These are phyloP conservation scores for Lasiommata megera DNA, from an alignment of 2,888 invertebrate genomes.

Conservation along the genomic window DNA sequence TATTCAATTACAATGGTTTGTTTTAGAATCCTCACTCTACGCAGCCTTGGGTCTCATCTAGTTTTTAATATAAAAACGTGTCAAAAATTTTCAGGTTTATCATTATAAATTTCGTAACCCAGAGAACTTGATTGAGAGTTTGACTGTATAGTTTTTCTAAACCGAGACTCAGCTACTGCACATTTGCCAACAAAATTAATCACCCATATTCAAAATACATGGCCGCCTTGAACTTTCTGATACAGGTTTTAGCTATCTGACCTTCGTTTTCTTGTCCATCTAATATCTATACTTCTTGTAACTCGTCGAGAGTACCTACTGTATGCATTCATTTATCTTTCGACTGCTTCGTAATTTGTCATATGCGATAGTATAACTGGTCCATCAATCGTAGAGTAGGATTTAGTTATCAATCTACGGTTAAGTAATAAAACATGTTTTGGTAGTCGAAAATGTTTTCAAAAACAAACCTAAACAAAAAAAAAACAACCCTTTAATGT, in stretches of 20 bases:
- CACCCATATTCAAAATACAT: conserved; percentile 21
- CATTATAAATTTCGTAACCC: too few relatives aligned
- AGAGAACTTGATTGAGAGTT: too few relatives aligned
- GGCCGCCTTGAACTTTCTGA: conserved; percentile 31
- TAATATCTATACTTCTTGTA: neutral
- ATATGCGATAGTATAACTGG: neutral
- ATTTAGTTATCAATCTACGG: neutral
- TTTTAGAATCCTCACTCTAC: too few relatives aligned
- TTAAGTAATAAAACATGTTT: too few relatives aligned
- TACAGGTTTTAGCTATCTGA: conserved; percentile 26
- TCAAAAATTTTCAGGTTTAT: too few relatives aligned
- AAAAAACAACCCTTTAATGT: too few relatives aligned
- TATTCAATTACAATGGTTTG: too few relatives aligned
- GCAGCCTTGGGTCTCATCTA: too few relatives aligned
- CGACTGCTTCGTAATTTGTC: neutral
- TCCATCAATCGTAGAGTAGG: neutral
- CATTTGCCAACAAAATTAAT: conserved; percentile 19
- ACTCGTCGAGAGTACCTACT: neutral
- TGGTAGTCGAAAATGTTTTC: too few relatives aligned
- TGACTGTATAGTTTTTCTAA: neutral
- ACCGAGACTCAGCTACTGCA: neutral
- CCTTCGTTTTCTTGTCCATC: conserved; percentile 25
- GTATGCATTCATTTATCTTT: neutral
- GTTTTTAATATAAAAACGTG: too few relatives aligned
- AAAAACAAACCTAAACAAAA: too few relatives aligned